These are phyloP conservation scores for Epizoanthus rinbou DNA, from an alignment of 92 coral and sea anemone species.

Conservation along the genomic window DNA sequence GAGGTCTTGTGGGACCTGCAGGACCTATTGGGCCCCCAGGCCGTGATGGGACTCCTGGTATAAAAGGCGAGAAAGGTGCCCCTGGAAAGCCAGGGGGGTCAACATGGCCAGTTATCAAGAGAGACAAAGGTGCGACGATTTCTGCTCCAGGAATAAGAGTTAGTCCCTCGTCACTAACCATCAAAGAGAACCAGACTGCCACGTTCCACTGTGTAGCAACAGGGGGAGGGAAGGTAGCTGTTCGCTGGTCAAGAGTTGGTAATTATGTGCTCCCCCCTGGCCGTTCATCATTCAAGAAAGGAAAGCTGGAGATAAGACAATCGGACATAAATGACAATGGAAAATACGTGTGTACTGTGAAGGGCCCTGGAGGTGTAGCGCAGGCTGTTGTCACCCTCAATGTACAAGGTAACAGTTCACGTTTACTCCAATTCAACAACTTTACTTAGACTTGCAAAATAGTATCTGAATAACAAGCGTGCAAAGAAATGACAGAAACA, in stretches of 20 bases:
- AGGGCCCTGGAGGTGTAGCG: background rate
- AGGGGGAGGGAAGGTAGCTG: slow-evolving; percentile 12
- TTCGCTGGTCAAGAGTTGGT: slow-evolving; percentile 28
- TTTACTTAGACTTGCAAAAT: too few species aligned
- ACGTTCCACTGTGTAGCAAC: slow-evolving; percentile 17
- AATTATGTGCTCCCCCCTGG: slow-evolving; percentile 1
- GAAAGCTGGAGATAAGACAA: slow-evolving; percentile 16
- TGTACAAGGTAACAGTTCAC: slow-evolving; percentile 21
- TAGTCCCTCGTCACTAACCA: slow-evolving; percentile 10
- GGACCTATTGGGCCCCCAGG: slow-evolving; percentile 26
- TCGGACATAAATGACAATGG: slow-evolving; percentile 15
- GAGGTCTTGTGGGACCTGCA: slow-evolving; percentile 16
- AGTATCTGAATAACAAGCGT: background rate
- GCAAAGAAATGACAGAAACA: background rate
- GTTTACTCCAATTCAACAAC: too few species aligned
- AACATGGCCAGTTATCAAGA: slow-evolving; percentile 21
- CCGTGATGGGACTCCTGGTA: background rate
- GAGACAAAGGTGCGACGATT: background rate
- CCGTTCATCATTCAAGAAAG: slow-evolving; percentile 9
- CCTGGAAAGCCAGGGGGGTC: slow-evolving; percentile 27
- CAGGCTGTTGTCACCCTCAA: slow-evolving; percentile 22
- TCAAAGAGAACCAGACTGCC: slow-evolving; percentile 35
- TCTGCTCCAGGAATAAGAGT: slow-evolving; percentile 26
- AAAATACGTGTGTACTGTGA: slow-evolving; percentile 27
- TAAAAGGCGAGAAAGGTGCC: slow-evolving; percentile 10